These are phyloP conservation scores for Tyrannus savana DNA, from an alignment of 2,113 vertebrate genomes.

Conservation along the genomic window DNA sequence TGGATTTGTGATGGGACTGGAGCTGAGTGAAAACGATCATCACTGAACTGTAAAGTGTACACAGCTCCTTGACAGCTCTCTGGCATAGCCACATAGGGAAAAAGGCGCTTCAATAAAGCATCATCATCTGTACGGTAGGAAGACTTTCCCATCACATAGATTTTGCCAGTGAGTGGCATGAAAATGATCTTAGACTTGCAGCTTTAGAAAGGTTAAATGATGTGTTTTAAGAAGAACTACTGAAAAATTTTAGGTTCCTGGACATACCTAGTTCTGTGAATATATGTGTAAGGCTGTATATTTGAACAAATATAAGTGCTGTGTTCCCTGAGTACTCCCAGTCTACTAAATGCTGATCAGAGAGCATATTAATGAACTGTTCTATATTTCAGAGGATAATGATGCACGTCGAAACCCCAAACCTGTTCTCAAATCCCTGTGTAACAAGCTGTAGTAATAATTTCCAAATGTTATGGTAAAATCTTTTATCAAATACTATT, in stretches of 20 bases:
- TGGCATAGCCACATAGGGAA: no score
- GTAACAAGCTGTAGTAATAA: not conserved
- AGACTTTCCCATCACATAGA: fast-evolving
- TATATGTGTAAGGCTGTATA: not conserved
- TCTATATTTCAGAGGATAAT: not conserved
- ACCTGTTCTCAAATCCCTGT: not conserved
- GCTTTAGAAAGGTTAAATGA: not conserved
- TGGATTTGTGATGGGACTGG: not conserved
- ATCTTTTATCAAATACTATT: not conserved
- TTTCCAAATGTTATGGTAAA: not conserved
- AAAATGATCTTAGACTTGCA: not conserved
- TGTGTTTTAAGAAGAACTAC: not conserved
- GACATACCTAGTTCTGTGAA: not conserved
- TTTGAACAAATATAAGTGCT: not conserved
- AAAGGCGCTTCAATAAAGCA: fast-evolving
- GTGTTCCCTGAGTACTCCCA: not conserved
- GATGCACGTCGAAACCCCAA: not conserved
- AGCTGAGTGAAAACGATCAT: not conserved
- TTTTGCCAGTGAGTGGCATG: not conserved
- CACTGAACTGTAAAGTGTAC: not conserved
- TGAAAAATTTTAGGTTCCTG: not conserved
- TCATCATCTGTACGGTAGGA: not conserved
- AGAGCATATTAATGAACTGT: not conserved
- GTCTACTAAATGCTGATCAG: not conserved
- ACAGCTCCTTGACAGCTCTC: not conserved